Conservation (phyloP, 2,113 vertebrate species). For the Spizaetus ornatus region DNA sequence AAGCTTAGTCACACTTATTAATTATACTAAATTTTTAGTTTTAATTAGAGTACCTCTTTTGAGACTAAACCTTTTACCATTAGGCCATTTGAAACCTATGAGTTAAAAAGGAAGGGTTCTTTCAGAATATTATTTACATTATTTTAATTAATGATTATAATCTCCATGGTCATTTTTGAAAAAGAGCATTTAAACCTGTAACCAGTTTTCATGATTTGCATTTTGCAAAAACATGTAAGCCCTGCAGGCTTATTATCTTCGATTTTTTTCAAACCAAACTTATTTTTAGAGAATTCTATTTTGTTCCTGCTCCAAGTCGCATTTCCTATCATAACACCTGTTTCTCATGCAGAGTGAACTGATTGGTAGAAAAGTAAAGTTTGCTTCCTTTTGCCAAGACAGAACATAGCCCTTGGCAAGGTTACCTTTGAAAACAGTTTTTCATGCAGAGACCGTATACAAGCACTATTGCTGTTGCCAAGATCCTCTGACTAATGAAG, state of each 20-base stretch:
- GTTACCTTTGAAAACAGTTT: constrained; percentile 82
- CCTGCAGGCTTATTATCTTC: constrained; percentile 67
- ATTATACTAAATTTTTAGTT: constrained; percentile 72
- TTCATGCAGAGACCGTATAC: constrained; percentile 72
- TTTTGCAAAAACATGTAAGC: constrained; percentile 72
- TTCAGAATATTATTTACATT: constrained; percentile 79
- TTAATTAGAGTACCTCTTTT: constrained; percentile 76
- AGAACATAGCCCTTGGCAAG: constrained; percentile 80
- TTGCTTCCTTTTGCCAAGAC: constrained; percentile 77
- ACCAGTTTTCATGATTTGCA: constrained; percentile 74
- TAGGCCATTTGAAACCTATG: constrained; percentile 70
- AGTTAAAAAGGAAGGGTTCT: constrained; percentile 73
- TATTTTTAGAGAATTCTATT: constrained; percentile 68
- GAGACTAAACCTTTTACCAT: constrained; percentile 73
- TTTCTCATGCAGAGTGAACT: constrained; percentile 75
- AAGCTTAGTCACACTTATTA: constrained; percentile 62
- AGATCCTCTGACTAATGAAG: constrained; percentile 77
- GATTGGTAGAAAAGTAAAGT: constrained; percentile 76
- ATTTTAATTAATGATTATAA: constrained; percentile 83
- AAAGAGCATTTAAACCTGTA: constrained; percentile 77
- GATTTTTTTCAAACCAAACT: constrained; percentile 40
- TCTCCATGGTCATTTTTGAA: constrained; percentile 77
- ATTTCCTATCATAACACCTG: constrained; percentile 73
- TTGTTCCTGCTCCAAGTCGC: constrained; percentile 59
- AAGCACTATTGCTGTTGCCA: constrained; percentile 70